Conservation (phyloP, 2,797 vertebrate species). For the Presbytis comata region DNA sequence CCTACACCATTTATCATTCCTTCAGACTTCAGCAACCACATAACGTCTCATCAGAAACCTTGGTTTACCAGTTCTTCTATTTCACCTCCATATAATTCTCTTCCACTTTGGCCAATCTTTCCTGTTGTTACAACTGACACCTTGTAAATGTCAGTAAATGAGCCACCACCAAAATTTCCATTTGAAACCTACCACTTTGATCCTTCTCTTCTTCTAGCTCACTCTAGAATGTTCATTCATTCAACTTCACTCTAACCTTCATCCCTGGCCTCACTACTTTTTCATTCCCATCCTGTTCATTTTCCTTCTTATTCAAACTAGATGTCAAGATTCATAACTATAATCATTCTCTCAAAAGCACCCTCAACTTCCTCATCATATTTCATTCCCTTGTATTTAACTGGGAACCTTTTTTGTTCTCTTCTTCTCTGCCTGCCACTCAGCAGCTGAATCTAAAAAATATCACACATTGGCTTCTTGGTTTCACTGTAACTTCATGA, state of each 20-base stretch:
- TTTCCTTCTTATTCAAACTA: background rate
- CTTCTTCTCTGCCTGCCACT: background rate
- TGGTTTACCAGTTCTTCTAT: background rate
- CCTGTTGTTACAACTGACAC: background rate
- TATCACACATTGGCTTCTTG: background rate
- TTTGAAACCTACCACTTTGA: background rate
- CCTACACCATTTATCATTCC: background rate
- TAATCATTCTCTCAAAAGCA: background rate
- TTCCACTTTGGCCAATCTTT: background rate
- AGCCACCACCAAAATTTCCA: background rate
- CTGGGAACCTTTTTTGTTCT: background rate
- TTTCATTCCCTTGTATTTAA: background rate
- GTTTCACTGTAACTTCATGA: background rate
- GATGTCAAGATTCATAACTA: background rate
- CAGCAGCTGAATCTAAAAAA: background rate
- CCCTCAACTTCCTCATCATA: background rate
- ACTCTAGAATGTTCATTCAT: background rate
- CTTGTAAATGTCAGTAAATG: background rate
- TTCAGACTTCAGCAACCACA: background rate
- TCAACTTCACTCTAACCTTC: background rate
- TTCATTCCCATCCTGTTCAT: background rate
- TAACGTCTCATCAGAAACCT: background rate
- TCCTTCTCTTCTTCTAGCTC: background rate
- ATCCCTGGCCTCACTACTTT: background rate
- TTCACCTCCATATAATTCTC: background rate